Evolutionary conservation across 1,140 invertebrate species (phyloP).

Genomic region (Cydia pomonella): DNA sequence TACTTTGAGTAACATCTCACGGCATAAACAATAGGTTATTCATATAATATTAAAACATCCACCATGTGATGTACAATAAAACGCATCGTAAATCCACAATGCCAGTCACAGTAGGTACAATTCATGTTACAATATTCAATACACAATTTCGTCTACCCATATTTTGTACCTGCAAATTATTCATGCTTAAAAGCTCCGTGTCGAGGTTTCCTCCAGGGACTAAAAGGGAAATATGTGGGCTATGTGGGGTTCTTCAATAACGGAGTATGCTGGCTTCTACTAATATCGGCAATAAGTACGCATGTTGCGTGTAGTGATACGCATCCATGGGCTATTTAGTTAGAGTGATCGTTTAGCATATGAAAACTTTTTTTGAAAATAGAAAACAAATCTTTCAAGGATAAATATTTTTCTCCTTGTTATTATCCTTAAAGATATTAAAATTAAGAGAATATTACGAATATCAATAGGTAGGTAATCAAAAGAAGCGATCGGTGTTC

Average conservation of each 20-base stretch:
- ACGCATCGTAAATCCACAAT: background rate
- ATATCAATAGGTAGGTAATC: too few species aligned
- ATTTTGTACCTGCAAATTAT: background rate
- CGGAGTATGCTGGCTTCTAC: background rate
- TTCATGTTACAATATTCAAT: background rate
- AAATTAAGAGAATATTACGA: too few species aligned
- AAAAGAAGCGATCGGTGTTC: background rate
- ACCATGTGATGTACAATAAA: background rate
- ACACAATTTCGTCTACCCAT: background rate
- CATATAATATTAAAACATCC: background rate
- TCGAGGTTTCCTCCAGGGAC: background rate
- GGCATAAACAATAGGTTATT: background rate
- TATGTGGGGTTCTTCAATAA: background rate
- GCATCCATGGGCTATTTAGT: too few species aligned
- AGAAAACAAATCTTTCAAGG: too few species aligned
- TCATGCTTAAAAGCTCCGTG: background rate
- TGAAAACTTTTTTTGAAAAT: too few species aligned
- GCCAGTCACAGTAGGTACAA: background rate
- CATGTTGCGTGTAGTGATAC: too few species aligned
- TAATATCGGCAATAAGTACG: too few species aligned
- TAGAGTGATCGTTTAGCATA: too few species aligned
- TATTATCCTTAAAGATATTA: too few species aligned
- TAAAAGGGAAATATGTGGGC: background rate
- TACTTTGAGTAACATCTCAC: constrained; percentile 7
- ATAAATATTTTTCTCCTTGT: too few species aligned